phyloP scores from a whole-genome alignment of 2,888 invertebrate species.

The Drosophila pseudotalamancana region DNA sequence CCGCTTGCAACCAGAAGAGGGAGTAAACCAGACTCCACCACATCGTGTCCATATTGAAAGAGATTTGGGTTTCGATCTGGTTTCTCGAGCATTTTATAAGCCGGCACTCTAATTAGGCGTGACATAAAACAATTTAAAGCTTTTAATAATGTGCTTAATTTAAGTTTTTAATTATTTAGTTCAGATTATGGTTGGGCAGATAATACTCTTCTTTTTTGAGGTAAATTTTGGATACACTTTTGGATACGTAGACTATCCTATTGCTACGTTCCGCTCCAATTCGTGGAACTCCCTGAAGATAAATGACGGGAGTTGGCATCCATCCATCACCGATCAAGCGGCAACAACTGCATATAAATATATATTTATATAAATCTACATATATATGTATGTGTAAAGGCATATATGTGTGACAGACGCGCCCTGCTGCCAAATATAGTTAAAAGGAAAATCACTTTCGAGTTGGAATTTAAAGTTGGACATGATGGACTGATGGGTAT shows the following conservation, averaged over 20 bases:
- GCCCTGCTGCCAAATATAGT: constrained; percentile 64
- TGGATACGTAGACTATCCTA: constrained; percentile 3
- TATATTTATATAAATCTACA: neutral
- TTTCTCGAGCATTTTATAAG: constrained; percentile 55
- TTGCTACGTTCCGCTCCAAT: constrained; percentile 59
- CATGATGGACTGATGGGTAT: constrained; percentile 37
- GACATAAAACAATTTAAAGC: constrained; percentile 39
- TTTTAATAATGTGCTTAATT: constrained; percentile 64
- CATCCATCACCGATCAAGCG: constrained; percentile 74
- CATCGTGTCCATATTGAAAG: constrained; percentile 23
- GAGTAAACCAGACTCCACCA: neutral
- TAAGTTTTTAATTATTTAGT: constrained; percentile 44
- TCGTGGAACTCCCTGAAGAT: constrained; percentile 66
- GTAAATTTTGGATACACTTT: neutral
- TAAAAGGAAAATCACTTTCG: constrained; percentile 43
- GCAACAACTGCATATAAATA: constrained; percentile 25
- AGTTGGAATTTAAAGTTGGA: constrained; percentile 29
- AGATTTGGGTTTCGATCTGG: neutral
- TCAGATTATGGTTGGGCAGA: constrained; percentile 8
- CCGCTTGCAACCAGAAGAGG: constrained; percentile 4
- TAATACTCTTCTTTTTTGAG: neutral
- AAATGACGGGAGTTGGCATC: constrained; percentile 58
- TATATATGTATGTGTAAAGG: neutral
- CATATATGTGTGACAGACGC: constrained; percentile 33
- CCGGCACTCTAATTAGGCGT: constrained; percentile 56